Evolutionary conservation across 2,888 invertebrate species (phyloP), one percentile per base, ranked within the genome.

Genomic region (Harpalus rufipes): DNA sequence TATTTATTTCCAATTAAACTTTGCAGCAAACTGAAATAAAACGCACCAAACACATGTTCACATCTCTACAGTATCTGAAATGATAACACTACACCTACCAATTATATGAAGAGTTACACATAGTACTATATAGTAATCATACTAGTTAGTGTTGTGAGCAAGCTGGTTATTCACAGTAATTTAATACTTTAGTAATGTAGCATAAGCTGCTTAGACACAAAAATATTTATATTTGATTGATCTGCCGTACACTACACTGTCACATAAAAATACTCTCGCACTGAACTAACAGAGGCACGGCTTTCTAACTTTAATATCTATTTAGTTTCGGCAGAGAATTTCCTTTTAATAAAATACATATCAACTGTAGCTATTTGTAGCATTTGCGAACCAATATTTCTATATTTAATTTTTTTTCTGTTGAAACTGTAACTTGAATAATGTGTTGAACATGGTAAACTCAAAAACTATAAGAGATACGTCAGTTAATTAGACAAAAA

Each of bases 161-260:
- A 84, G 84, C 84, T 51, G 51, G 7, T 63, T 76, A 84, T 84
- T 84, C 84, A 84, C 78, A 84, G 84, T 84, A 63, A 61, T 78
- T 61, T 78, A 84, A 84, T 84, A 84, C 84, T 84, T 63, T 72
- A 84, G 78, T 84, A 61, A 84, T 61, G 44, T 78, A 78, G 78
- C 84, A 84, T 51, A 84, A 84, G 84, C 84, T 84, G 76, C 78
- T 76, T 78, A 84, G 84, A 84, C 84, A 84, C 84, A 84, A 84
- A 84, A 84, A 84, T 84, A 82, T 82, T 74, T 74, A 68, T 81
- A 83, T 83, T 83, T 83, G 83, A 83, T 83, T 83, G 61, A 59
- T 84, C 10, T 84, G 78, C 78, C 39, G 78, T 84, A 78, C 78
- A 56, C 72, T 81, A 63, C 39, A 76, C 63, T 72, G 56, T 83